A percentile compares a stretch with the other conserved stretches of the same genome.
These are phyloP conservation scores for Venturia canescens DNA, from an alignment of 1,140 invertebrate species.

Conservation along the genomic window DNA sequence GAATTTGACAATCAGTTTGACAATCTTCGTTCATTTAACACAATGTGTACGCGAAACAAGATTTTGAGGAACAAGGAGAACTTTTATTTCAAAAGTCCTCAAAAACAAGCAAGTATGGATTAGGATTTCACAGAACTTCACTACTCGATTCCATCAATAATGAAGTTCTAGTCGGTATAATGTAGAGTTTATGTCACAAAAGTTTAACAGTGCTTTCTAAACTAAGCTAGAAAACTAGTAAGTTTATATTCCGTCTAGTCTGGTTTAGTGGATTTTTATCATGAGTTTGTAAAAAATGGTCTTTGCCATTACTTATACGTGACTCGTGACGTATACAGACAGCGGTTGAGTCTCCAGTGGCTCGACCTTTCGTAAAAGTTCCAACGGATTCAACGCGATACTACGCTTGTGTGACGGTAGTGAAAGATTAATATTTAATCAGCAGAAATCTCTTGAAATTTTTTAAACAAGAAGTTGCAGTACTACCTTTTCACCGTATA, in stretches of 20 bases:
- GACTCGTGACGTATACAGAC: background rate
- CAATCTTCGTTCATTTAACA: no score
- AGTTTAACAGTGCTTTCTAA: no score
- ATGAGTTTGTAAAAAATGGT: background rate
- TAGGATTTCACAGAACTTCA: no score
- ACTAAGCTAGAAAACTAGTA: no score
- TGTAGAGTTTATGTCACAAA: background rate
- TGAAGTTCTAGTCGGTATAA: background rate
- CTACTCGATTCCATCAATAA: background rate
- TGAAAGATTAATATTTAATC: background rate
- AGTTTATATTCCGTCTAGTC: no score
- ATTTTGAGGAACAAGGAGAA: no score
- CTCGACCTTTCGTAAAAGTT: slow-evolving; percentile 6
- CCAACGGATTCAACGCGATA: background rate
- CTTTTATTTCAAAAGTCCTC: no score
- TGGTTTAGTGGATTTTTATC: background rate
- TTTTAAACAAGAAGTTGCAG: background rate
- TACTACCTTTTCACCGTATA: no score
- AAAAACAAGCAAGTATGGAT: no score
- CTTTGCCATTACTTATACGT: background rate
- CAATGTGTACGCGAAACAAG: no score
- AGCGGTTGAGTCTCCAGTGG: background rate
- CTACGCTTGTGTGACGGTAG: background rate
- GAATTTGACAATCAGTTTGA: no score
- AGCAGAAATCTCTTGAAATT: background rate